A percentile compares a stretch with the other conserved stretches of the same genome.
Evolutionary conservation across 2,113 vertebrate genomes (phyloP).

Genomic region (Elephas maximus): DNA sequence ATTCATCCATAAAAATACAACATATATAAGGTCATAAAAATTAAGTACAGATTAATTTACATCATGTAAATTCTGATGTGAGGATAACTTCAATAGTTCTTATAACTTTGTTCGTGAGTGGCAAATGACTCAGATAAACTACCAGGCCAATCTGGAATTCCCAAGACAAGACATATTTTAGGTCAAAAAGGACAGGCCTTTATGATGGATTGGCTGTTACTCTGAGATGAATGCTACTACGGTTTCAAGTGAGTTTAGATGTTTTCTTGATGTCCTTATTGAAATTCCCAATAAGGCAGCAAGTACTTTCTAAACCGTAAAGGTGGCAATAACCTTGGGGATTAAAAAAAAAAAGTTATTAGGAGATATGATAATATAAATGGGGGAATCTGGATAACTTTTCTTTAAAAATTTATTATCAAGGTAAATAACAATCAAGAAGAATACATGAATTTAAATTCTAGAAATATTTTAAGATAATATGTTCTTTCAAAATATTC

Average conservation of each 20-base stretch:
- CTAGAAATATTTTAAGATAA: not conserved
- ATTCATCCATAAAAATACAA: slow-evolving; percentile 52
- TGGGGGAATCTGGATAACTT: not conserved
- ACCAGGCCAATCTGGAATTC: slow-evolving; percentile 33
- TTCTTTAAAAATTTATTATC: not conserved
- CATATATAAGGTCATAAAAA: not conserved
- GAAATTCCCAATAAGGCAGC: slow-evolving; percentile 60
- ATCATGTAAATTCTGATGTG: not conserved
- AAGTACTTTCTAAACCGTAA: slow-evolving; percentile 74
- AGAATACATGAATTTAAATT: not conserved
- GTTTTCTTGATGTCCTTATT: slow-evolving; percentile 71
- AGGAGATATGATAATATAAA: slow-evolving; percentile 33
- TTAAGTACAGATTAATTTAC: slow-evolving; percentile 32
- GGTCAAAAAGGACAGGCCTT: slow-evolving; percentile 58
- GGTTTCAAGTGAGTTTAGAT: slow-evolving; percentile 69
- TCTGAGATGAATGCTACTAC: slow-evolving; percentile 39
- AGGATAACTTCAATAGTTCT: not conserved
- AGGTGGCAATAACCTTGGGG: slow-evolving; percentile 62
- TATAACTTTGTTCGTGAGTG: slow-evolving; percentile 1
- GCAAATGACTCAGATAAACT: slow-evolving; percentile 35
- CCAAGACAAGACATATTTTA: slow-evolving; percentile 43
- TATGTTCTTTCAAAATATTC: not conserved
- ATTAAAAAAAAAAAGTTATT: slow-evolving; percentile 21
- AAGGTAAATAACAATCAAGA: not conserved
- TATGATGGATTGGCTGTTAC: slow-evolving; percentile 76